Conservation (phyloP, 2,113 vertebrate species). For the Peromyscus polionotus region DNA sequence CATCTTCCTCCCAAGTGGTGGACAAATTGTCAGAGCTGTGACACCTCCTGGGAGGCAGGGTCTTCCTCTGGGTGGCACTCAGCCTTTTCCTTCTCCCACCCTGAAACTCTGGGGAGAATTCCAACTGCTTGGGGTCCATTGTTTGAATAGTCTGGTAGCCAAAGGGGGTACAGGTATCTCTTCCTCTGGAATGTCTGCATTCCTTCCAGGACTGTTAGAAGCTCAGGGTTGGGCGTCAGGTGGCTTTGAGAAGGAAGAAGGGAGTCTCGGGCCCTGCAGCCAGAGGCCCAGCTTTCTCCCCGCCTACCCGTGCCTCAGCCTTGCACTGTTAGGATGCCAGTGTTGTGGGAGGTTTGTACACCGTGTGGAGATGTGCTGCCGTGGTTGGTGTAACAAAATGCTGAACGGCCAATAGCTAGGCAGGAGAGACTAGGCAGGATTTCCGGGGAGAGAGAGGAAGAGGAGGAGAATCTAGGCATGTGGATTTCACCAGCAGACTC, state of each 20-base stretch:
- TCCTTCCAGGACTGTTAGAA: neutral
- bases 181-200: neutral
- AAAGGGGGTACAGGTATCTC: neutral
- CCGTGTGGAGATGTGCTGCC: neutral
- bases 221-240: neutral
- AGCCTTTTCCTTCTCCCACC: neutral
- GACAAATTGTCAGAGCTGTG: neutral
- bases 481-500: neutral
- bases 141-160: neutral
- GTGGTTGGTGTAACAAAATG: neutral
- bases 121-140: neutral
- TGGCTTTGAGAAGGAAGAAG: neutral
- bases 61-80: too few species aligned
- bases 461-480: neutral
- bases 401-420: neutral
- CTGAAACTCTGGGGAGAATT: neutral
- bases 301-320: neutral
- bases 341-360: neutral
- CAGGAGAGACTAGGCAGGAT: neutral
- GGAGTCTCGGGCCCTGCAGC: neutral
- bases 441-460: neutral
- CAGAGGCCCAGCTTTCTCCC: slow-evolving; percentile 10
- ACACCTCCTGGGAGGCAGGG: too few species aligned
- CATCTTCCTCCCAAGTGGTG: too few species aligned
- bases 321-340: slow-evolving; percentile 52